A percentile compares a stretch with the other conserved stretches of the same genome.
These are phyloP conservation scores for Watsonalla binaria DNA, from an alignment of 2,888 invertebrate genomes.

Conservation along the genomic window DNA sequence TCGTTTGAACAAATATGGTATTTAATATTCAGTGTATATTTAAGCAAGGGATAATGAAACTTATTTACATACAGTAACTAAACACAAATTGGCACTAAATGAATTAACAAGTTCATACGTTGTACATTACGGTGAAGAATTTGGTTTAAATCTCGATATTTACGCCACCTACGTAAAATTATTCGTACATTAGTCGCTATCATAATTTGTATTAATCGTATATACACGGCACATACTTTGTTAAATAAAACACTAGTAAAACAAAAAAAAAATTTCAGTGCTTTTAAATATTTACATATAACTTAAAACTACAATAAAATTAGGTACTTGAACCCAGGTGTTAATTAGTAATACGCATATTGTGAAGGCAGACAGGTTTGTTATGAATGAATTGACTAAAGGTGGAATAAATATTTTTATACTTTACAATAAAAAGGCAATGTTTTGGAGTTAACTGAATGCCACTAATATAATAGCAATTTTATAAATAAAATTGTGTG, in stretches of 20 bases:
- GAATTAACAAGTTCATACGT: slow-evolving; percentile 47
- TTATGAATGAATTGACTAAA: neutral
- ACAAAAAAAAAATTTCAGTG: slow-evolving; percentile 50
- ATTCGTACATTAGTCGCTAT: slow-evolving; percentile 20
- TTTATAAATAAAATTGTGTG: too few species aligned
- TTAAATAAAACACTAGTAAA: slow-evolving; percentile 52
- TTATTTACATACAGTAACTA: slow-evolving; percentile 35
- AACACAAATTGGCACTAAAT: slow-evolving; percentile 67
- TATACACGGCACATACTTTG: slow-evolving; percentile 73
- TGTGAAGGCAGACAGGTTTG: neutral
- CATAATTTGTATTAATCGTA: slow-evolving; percentile 61
- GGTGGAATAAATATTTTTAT: too few species aligned
- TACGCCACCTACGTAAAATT: slow-evolving; percentile 31
- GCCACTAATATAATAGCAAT: neutral
- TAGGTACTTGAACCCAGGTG: slow-evolving; percentile 56
- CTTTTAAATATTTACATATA: slow-evolving; percentile 64
- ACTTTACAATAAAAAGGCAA: neutral
- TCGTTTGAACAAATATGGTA: neutral
- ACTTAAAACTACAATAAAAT: slow-evolving; percentile 50
- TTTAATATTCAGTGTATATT: neutral
- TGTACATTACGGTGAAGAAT: slow-evolving; percentile 73
- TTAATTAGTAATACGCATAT: slow-evolving; percentile 10
- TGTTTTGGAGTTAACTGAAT: too few species aligned
- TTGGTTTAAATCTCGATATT: slow-evolving; percentile 55
- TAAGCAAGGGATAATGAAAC: slow-evolving; percentile 8